These are phyloP conservation scores for Diachasmimorpha longicaudata DNA, from an alignment of 1,140 invertebrate species.

Conservation along the genomic window DNA sequence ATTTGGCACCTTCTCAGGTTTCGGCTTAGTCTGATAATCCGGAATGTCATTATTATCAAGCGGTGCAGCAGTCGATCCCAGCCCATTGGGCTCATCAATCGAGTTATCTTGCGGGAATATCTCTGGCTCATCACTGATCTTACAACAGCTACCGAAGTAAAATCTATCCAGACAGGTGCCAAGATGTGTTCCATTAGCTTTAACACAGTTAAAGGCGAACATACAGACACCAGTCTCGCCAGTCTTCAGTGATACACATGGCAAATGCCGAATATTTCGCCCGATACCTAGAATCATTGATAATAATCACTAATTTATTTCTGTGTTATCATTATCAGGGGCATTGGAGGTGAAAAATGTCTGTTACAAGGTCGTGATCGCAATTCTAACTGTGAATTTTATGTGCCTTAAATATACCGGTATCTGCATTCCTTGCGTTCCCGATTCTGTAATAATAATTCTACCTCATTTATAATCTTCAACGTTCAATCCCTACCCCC, in stretches of 20 bases:
- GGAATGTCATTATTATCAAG: conserved; percentile 59
- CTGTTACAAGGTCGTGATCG: neutral
- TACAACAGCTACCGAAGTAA: conserved; percentile 91
- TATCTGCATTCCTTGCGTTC: conserved; percentile 29
- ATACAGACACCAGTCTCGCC: conserved; percentile 87
- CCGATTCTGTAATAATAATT: neutral
- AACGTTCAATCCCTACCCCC: no score
- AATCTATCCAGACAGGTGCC: conserved; percentile 92
- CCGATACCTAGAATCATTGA: conserved; percentile 70
- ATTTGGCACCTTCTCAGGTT: conserved; percentile 44
- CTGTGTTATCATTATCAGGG: neutral
- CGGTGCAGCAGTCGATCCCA: conserved; percentile 42
- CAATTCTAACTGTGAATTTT: conserved; percentile 30
- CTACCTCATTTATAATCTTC: neutral
- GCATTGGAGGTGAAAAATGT: neutral
- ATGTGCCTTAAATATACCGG: conserved; percentile 7
- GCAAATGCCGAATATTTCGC: conserved; percentile 85
- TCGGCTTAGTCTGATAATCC: conserved; percentile 51
- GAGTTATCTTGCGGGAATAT: conserved; percentile 59
- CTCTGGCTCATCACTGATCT: conserved; percentile 64
- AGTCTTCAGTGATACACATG: conserved; percentile 80
- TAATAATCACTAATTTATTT: neutral
- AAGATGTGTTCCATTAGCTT: conserved; percentile 87
- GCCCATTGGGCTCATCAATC: conserved; percentile 52
- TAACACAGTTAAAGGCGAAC: conserved; percentile 92